phyloP scores from a whole-genome alignment of 2,888 invertebrate genomes.

The Drosophila niveifrons region DNA sequence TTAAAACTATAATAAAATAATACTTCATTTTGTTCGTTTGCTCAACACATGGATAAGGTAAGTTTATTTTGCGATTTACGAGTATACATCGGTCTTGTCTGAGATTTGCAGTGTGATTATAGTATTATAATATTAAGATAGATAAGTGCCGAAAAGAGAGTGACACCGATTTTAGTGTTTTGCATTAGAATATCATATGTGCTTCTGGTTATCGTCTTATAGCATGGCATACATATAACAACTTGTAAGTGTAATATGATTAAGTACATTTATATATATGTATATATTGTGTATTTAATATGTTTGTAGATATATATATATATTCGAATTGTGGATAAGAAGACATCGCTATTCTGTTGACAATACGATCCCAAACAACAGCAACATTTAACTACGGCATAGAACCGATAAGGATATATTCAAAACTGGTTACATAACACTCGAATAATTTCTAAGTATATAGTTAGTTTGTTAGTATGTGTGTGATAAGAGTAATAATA shows the following conservation, averaged over 20 bases:
- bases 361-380: conserved; percentile 80
- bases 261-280: conserved; percentile 8
- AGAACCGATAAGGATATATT: conserved; percentile 30
- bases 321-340: conserved; percentile 37
- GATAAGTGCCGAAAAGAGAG: conserved; percentile 22
- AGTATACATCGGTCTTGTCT: conserved; percentile 40
- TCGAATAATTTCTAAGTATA: conserved; percentile 24
- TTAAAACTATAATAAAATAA: too few species aligned
- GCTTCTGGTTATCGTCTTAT: conserved; percentile 71
- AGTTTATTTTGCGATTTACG: conserved; percentile 58
- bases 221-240: conserved; percentile 46
- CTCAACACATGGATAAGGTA: conserved; percentile 44
- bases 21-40: conserved; percentile 22
- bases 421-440: conserved; percentile 18
- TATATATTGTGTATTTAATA: neutral
- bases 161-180: conserved; percentile 21
- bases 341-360: conserved; percentile 57
- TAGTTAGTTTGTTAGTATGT: conserved; percentile 4
- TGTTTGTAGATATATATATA: conserved; percentile 6
- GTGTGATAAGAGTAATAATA: neutral
- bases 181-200: conserved; percentile 63
- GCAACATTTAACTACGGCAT: conserved; percentile 74
- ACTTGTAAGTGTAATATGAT: conserved; percentile 13
- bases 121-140: conserved; percentile 3
- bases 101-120: conserved; percentile 4